These are phyloP conservation scores for Limonius californicus DNA, from an alignment of 1,140 invertebrate species.

Conservation along the genomic window DNA sequence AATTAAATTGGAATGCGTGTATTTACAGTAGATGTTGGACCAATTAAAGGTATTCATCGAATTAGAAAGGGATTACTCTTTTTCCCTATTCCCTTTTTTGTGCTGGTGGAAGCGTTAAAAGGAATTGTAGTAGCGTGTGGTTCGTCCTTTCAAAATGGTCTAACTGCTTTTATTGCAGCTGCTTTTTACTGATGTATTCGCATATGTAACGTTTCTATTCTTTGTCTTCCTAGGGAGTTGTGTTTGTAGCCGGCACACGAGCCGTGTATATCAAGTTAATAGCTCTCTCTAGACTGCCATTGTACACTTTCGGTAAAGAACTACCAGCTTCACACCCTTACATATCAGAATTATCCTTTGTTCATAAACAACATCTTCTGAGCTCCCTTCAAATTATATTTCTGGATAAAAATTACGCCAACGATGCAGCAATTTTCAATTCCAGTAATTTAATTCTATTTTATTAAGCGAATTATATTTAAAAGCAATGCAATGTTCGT, in stretches of 20 bases:
- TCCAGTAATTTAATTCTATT: too few species aligned
- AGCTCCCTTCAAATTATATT: neutral
- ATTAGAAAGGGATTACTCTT: too few species aligned
- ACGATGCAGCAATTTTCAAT: too few species aligned
- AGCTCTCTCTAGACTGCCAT: slow-evolving; percentile 3
- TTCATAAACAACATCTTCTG: neutral
- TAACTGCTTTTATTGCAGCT: neutral
- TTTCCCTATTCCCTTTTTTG: too few species aligned
- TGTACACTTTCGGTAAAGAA: slow-evolving; percentile 9
- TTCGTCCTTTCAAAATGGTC: neutral
- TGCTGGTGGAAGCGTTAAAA: too few species aligned
- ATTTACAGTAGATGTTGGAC: too few species aligned
- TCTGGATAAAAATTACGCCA: too few species aligned
- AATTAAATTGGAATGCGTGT: too few species aligned
- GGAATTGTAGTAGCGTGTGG: neutral
- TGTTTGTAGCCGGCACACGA: slow-evolving; percentile 9
- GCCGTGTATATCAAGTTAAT: slow-evolving; percentile 12
- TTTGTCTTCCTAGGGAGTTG: slow-evolving; percentile 3
- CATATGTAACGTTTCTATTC: slow-evolving; percentile 9
- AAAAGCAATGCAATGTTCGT: too few species aligned
- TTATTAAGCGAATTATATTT: too few species aligned
- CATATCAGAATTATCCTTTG: neutral
- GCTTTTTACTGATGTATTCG: slow-evolving; percentile 9
- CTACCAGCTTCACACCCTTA: neutral
- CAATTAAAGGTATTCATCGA: too few species aligned